These are phyloP conservation scores for Microplitis demolitor DNA, from an alignment of 1,140 invertebrate species.

Conservation along the genomic window DNA sequence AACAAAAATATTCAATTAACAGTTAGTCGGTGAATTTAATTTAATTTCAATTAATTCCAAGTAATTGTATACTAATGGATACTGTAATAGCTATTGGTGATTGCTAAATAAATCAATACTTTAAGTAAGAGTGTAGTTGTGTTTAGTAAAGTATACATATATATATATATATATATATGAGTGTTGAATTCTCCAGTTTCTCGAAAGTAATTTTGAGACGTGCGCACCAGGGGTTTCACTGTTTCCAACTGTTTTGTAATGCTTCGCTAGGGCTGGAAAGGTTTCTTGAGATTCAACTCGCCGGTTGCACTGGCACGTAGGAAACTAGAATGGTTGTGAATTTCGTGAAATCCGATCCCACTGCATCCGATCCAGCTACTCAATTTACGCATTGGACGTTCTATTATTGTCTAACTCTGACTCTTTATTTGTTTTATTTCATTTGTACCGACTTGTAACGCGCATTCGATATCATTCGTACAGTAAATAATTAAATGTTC, in stretches of 20 bases:
- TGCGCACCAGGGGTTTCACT: slow-evolving; percentile 13
- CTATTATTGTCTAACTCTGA: not conserved
- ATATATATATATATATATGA: not conserved
- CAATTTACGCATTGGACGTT: slow-evolving; percentile 3
- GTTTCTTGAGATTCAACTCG: slow-evolving; percentile 18
- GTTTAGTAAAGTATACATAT: not conserved
- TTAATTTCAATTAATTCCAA: too few species aligned
- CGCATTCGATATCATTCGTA: too few species aligned
- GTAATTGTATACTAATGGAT: too few species aligned
- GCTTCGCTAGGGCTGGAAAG: slow-evolving; percentile 14
- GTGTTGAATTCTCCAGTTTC: slow-evolving; percentile 4
- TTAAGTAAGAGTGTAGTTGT: not conserved
- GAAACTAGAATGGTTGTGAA: slow-evolving; percentile 2
- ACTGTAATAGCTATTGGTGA: too few species aligned
- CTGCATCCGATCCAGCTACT: slow-evolving; percentile 4
- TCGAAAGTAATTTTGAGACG: slow-evolving; percentile 1
- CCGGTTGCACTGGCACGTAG: not conserved
- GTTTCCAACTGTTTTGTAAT: slow-evolving; percentile 25
- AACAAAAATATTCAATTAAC: too few species aligned
- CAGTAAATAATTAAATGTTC: too few species aligned
- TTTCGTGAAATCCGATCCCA: slow-evolving; percentile 10
- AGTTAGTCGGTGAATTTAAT: too few species aligned
- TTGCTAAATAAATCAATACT: too few species aligned
- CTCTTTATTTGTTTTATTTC: not conserved
- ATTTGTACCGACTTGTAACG: too few species aligned